Evolutionary conservation across 2,797 vertebrate species (phyloP), one percentile per base, ranked within the genome.

Genomic region (Sciaenops ocellatus): DNA sequence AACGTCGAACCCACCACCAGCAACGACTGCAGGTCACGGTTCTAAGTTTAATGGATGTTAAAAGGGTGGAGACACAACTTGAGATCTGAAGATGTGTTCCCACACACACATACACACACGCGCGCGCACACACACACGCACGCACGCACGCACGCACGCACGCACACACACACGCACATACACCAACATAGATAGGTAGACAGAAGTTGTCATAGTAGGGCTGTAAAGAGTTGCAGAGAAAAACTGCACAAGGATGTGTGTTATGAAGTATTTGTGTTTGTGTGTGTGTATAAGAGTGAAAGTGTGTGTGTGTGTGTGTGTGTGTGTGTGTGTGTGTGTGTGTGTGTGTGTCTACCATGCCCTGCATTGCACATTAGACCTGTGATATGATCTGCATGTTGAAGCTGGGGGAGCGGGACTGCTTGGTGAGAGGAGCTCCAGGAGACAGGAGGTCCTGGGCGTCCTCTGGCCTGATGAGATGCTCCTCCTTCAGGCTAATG

Each of bases 311-410:
- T 69, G 46, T 66, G 67, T 76, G 47, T 69, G 41, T 83, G 62
- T 68, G 51, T 75, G 78, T 88, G 70, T 69, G 57, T 57, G 61
- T 79, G 65, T 79, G 62, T 69, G 62, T 79, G 61, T 67, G 48
- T 75, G 73, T 87, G 48, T 55, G 51, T 76, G 81, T 78, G 61
- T 70, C 30, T 59, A 9, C 44, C 46, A n/a, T 50, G 63, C 46
- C 78, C 67, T 78, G 67, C 72, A 41, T 59, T 80, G 72, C 52
- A 77, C 52, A 47, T 91, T 97, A 99, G 91, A 99, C 98, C 95
- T 99, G 98, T 89, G 98, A 99, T 96, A 99, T 98, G 93, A 99
- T 96, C 96, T 99, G 98, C 98, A 99, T 99, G 97, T 98, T 99
- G 95, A 99, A 99, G 94, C 98, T 99, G 88, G 98, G 98, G 82